These are phyloP conservation scores for Lasioglossum pauxillum DNA, from an alignment of 2,888 invertebrate species.

Conservation along the genomic window DNA sequence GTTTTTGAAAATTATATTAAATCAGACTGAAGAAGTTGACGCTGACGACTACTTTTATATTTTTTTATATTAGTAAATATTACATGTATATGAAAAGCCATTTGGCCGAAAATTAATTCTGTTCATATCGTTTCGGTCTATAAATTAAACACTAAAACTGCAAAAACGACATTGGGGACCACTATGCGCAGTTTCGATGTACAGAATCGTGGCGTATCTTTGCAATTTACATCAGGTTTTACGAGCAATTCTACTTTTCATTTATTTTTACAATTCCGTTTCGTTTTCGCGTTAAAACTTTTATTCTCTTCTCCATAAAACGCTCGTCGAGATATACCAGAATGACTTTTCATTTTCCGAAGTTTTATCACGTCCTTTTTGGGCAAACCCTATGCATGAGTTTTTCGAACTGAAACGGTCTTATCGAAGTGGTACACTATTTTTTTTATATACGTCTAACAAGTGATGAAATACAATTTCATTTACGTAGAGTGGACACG, in stretches of 20 bases:
- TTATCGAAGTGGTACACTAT: neutral
- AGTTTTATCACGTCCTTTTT: neutral
- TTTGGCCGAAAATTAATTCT: neutral
- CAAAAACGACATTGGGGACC: conserved; percentile 1
- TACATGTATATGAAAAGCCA: neutral
- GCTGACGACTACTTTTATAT: neutral
- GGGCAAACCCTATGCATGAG: neutral
- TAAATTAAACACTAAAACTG: conserved; percentile 1
- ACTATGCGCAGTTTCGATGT: neutral
- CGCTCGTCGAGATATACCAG: neutral
- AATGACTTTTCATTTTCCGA: neutral
- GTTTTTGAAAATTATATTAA: neutral
- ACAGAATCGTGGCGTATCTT: neutral
- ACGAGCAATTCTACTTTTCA: neutral
- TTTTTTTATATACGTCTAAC: neutral
- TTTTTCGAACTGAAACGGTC: neutral
- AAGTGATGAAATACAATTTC: neutral
- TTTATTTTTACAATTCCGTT: conserved; percentile 8
- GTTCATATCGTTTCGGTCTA: neutral
- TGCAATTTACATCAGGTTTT: neutral
- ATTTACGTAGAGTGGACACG: neutral
- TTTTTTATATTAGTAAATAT: neutral
- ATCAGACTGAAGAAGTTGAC: neutral
- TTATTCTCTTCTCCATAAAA: neutral
- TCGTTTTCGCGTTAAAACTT: conserved; percentile 6